A percentile compares a stretch with the other conserved stretches of the same genome.
These are phyloP conservation scores for Platysteira castanea DNA, from an alignment of 2,113 vertebrate species.

Conservation along the genomic window DNA sequence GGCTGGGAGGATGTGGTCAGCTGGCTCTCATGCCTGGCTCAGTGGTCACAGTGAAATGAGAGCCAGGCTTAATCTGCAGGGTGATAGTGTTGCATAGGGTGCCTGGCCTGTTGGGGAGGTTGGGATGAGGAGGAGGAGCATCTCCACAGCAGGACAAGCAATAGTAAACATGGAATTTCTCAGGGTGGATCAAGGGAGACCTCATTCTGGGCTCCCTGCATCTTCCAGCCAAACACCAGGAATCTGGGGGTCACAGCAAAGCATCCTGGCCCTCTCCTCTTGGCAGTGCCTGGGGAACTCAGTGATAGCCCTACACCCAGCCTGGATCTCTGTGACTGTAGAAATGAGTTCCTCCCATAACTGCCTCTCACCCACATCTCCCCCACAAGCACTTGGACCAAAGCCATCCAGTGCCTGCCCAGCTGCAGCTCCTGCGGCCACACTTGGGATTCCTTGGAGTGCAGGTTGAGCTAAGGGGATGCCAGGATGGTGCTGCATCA, in stretches of 20 bases:
- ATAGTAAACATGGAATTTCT: not conserved
- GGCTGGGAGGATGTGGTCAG: not conserved
- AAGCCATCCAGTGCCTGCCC: not conserved
- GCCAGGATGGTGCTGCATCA: not conserved
- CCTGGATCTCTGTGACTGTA: not conserved
- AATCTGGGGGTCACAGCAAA: not conserved
- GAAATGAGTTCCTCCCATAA: not conserved
- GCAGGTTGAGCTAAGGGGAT: not conserved
- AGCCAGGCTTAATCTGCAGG: not conserved
- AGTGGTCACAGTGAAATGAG: not conserved
- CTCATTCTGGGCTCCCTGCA: not conserved
- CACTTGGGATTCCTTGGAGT: too few species aligned
- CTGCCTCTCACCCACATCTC: not conserved
- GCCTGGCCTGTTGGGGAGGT: not conserved
- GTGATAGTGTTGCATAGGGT: not conserved
- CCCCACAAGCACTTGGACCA: not conserved
- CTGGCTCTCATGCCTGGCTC: not conserved
- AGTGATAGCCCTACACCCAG: not conserved
- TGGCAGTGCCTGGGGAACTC: not conserved
- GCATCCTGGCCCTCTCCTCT: not conserved
- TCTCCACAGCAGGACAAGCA: not conserved
- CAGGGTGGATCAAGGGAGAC: fast-evolving
- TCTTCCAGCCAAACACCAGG: not conserved
- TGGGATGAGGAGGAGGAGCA: not conserved
- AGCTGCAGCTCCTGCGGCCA: not conserved